phyloP scores from a whole-genome alignment of 2,113 vertebrate genomes.

The Stomatorhinus ivindoensis region DNA sequence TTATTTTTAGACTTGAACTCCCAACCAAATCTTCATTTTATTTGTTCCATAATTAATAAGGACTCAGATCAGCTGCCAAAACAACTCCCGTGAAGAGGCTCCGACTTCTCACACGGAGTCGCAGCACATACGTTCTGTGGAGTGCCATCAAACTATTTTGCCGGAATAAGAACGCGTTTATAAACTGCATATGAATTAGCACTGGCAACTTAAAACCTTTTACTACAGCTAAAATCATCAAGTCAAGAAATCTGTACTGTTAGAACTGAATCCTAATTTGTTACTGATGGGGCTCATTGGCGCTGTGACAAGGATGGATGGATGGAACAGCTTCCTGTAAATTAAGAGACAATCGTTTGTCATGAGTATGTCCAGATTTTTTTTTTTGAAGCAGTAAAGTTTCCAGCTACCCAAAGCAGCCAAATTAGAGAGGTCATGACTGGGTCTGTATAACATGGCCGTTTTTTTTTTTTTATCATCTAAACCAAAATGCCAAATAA shows the following conservation, averaged over 20 bases:
- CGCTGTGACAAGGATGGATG: neutral
- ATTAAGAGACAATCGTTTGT: neutral
- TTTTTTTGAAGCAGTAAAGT: neutral
- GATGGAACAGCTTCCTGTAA: neutral
- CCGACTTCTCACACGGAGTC: neutral
- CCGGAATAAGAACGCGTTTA: neutral
- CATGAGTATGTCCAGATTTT: neutral
- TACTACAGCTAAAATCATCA: neutral
- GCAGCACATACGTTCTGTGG: neutral
- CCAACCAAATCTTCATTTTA: neutral
- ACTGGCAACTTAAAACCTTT: neutral
- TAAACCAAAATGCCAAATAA: constrained; percentile 1
- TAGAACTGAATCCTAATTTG: neutral
- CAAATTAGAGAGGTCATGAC: neutral
- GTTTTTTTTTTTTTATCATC: neutral
- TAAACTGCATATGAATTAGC: neutral
- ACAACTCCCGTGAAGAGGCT: neutral
- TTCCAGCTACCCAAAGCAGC: neutral
- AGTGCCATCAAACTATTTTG: neutral
- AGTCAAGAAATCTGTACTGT: neutral
- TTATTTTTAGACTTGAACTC: constrained; percentile 15
- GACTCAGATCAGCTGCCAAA: neutral
- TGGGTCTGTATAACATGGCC: neutral
- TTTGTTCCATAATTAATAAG: neutral
- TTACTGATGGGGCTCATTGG: neutral